Base-by-base conservation (phyloP, 2,888 invertebrate genomes). In the Drosophila falleni region DNA sequence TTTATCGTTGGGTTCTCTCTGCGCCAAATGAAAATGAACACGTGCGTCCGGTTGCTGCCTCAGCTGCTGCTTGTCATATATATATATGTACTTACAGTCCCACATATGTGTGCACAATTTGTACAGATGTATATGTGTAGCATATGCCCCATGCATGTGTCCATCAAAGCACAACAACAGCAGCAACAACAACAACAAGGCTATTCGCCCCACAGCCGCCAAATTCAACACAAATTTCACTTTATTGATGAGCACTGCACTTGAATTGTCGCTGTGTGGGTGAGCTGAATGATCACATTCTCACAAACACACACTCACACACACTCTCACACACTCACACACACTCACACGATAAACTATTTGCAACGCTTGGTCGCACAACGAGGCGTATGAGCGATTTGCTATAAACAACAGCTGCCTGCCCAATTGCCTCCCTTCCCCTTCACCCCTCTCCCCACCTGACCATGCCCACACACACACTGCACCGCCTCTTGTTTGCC, bases 1-100 rank as follows among this genome's bases (percentile, higher is more conserved):
- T 89, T 90, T 87, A 81, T 87, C 81, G 87, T 87, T 87, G 80
- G 76, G 77, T 81, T 87, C 87, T 78, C 46, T 70, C 62, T 83
- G 89, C 86, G 87, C 83, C 87, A 89, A 90, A 90, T 90, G 90
- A 90, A 90, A 90, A 90, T 90, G 90, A 90, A 90, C 90, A 90
- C 90, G 90, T 90, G 90, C 90, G 90, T 90, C 90, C 90, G 90
- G 90, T 90, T 89, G 81, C 78, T 78, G 73, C 78, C 76, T 76
- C 73, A 79, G 51, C 61, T 53, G 68, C 56, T 55, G 65, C 66
- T 68, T 58, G 41, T 72, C 46, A 13, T 56, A 23, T 58, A 58
- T 58, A 51, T 29, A 15, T 51, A 35, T 56, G 46, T 44, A 29
- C 44, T 16, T 35, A 37, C 47, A 49, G 23, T 13, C 31, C 23